Base-by-base conservation (phyloP, 2,797 vertebrate species). In the Mus spretus region DNA sequence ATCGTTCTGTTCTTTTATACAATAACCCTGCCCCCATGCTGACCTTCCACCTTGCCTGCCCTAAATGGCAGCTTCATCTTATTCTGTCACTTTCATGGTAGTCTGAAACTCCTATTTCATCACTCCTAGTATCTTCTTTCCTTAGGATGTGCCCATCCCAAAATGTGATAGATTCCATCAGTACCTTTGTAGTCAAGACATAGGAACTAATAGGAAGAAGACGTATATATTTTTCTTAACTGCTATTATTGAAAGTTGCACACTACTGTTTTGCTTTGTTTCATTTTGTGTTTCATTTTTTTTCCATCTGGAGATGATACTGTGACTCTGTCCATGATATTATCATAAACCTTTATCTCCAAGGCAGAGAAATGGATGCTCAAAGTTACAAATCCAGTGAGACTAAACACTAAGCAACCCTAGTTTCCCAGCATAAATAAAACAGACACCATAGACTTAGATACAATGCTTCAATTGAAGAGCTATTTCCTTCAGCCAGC, bases 281-380 rank as follows among this genome's bases (percentile, higher is more conserved):
- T 37, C 77, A 12, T 67, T n/a, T 37, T 80, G 34, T 89, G 81
- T 72, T 40, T 82, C 14, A 11, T n/a, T 44, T 65, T 44, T 63
- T n/a, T 37, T 72, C 17, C 4, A 28, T 59, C 24, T 88, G 44
- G 15, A 14, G 2, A 37, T 2, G 72, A 28, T 65, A 0, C 65
- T 70, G 3, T 75, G 67, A 84, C 34, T 53, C 93, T 97, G 82
- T 93, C 91, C 44, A 50, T 59, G 53, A 87, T 92, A 53, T 79
- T 95, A 53, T 1, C 26, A 50, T 40, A 77, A 74, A 72, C 4
- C 28, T 79, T 55, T 3, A 3, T 44, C 6, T 17, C 9, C 1
- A 0, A 19, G 78, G 34, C n/a, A n/a, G 81, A 19, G 65, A 2
- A 12, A 15, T 84, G 31, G 90, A 77, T 53, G 70, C 20, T 79